These are phyloP conservation scores for Gobio occitaniae DNA, from an alignment of 2,797 vertebrate species.

Conservation along the genomic window DNA sequence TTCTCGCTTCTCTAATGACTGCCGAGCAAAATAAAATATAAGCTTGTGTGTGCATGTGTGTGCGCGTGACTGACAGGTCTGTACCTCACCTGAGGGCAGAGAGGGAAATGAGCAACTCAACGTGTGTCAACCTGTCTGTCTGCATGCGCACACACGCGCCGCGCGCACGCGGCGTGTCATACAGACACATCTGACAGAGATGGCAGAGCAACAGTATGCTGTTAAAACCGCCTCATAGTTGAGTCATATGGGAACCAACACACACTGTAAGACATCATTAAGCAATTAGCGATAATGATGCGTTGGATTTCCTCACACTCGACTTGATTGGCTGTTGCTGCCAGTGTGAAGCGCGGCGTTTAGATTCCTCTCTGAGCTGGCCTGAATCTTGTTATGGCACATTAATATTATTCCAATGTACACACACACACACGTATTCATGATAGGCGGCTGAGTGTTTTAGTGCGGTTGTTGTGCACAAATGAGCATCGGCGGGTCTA, in stretches of 20 bases:
- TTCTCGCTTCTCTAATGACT: conserved; percentile 78
- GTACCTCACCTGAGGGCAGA: conserved; percentile 65
- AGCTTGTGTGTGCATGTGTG: conserved; percentile 46
- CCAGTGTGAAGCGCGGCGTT: background rate
- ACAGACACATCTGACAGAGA: conserved; percentile 11
- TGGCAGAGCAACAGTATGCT: conserved; percentile 31
- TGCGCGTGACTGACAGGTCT: conserved; percentile 71
- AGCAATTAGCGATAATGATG: conserved; percentile 44
- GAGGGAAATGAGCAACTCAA: conserved; percentile 64
- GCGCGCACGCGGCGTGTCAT: conserved; percentile 33
- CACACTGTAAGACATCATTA: conserved; percentile 46
- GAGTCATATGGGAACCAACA: conserved; percentile 46
- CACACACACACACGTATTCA: background rate
- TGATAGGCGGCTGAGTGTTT: background rate
- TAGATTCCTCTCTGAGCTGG: background rate
- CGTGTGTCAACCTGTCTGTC: conserved; percentile 64
- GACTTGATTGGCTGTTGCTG: conserved; percentile 26
- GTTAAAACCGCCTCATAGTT: conserved; percentile 39
- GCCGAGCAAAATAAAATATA: conserved; percentile 67
- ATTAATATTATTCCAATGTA: conserved; percentile 9
- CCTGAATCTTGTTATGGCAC: conserved; percentile 1
- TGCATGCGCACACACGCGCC: background rate
- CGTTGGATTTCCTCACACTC: conserved; percentile 13
- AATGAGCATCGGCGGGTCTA: background rate
- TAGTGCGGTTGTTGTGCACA: background rate